Evolutionary conservation across 2,888 invertebrate species (phyloP).

Genomic region (Drosophila birchii): DNA sequence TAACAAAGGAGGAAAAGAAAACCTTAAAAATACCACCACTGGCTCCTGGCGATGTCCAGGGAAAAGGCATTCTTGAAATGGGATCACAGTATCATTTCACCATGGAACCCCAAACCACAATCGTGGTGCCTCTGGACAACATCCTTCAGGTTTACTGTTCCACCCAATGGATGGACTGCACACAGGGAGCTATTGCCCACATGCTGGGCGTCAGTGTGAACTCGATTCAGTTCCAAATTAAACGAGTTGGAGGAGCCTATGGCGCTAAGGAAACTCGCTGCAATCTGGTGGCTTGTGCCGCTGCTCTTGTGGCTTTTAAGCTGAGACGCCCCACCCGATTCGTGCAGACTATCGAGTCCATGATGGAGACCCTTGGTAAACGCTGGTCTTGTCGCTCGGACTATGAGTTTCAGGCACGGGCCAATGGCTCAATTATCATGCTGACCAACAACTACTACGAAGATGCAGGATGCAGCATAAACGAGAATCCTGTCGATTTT

Average conservation of each 20-base stretch:
- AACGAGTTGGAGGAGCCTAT: slow-evolving; percentile 92
- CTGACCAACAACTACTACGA: slow-evolving; percentile 86
- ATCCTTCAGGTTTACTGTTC: slow-evolving; percentile 88
- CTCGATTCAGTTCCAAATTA: slow-evolving; percentile 86
- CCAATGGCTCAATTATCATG: slow-evolving; percentile 85
- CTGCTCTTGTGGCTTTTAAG: slow-evolving; percentile 88
- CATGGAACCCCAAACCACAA: slow-evolving; percentile 90
- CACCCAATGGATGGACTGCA: slow-evolving; percentile 88
- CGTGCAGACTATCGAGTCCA: slow-evolving; percentile 89
- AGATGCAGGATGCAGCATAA: slow-evolving; percentile 71
- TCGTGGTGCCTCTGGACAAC: slow-evolving; percentile 89
- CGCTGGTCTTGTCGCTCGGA: slow-evolving; percentile 87
- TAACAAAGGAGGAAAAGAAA: slow-evolving; percentile 14
- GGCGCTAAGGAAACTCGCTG: slow-evolving; percentile 90
- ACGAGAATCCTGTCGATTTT: slow-evolving; percentile 85
- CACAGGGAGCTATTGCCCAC: slow-evolving; percentile 87
- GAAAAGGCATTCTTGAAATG: slow-evolving; percentile 86
- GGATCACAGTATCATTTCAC: slow-evolving; percentile 90
- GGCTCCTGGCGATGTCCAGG: slow-evolving; percentile 57
- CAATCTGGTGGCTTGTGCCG: slow-evolving; percentile 87
- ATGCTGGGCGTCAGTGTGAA: slow-evolving; percentile 87
- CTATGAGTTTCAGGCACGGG: slow-evolving; percentile 88
- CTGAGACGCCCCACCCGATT: slow-evolving; percentile 89
- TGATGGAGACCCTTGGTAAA: slow-evolving; percentile 90
- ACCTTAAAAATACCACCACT: background rate